A percentile compares a stretch with the other conserved stretches of the same genome.
phyloP scores from a whole-genome alignment of 2,113 vertebrate genomes.

The Origma solitaria region DNA sequence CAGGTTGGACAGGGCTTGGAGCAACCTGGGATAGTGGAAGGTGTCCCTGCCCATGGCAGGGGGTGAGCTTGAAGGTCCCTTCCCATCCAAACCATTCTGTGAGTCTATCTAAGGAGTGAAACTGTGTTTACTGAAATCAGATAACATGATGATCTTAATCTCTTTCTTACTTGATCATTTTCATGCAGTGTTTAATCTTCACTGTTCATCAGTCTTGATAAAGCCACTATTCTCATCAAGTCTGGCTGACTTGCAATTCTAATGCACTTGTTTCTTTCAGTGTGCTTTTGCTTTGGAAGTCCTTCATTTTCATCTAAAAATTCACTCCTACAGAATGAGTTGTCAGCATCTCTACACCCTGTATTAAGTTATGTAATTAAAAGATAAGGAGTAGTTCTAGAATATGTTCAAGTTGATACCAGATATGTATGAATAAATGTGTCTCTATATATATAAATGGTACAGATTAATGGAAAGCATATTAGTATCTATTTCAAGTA shows the following conservation, averaged over 20 bases:
- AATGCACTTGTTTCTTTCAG: not conserved
- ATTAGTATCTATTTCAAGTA: not conserved
- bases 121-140: not conserved
- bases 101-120: not conserved
- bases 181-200: not conserved
- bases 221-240: not conserved
- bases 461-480: not conserved
- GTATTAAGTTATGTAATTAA: not conserved
- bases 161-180: not conserved
- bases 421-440: not conserved
- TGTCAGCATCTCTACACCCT: not conserved
- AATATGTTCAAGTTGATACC: not conserved
- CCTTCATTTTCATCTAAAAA: not conserved
- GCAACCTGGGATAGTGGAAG: rapidly evolving
- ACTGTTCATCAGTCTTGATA: not conserved
- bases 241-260: not conserved
- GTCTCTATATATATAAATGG: not conserved
- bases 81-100: not conserved
- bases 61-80: rapidly evolving
- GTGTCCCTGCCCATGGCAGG: not conserved
- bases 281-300: not conserved
- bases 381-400: not conserved
- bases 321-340: not conserved
- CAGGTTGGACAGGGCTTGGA: rapidly evolving
- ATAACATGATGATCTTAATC: not conserved